phyloP scores from a whole-genome alignment of 30 jellyfish, hydroid and myxozoan genomes.

The Turritopsis rubra region DNA sequence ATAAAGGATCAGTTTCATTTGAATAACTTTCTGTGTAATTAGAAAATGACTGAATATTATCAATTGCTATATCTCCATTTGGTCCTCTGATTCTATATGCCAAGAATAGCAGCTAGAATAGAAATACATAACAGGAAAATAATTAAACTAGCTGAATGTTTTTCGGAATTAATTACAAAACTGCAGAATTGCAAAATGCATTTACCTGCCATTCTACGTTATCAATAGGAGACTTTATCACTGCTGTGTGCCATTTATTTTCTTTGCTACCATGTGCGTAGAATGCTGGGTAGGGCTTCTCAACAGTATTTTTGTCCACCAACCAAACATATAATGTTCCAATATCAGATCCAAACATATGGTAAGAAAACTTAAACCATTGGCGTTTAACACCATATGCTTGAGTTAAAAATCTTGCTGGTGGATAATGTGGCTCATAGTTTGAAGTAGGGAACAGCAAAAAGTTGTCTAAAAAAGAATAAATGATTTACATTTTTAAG shows the following conservation, averaged over 20 bases:
- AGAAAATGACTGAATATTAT: not conserved
- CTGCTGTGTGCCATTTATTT: not conserved
- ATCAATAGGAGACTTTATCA: not conserved
- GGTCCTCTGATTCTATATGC: not conserved
- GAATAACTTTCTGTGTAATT: not conserved
- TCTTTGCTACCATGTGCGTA: not conserved
- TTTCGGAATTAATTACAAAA: not conserved
- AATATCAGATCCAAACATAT: not conserved
- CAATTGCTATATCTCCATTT: slow-evolving; percentile 2
- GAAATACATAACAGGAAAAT: not conserved
- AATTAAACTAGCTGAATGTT: not conserved
- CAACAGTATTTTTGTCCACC: not conserved
- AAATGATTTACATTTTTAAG: not conserved
- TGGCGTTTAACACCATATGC: not conserved
- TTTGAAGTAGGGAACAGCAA: not conserved
- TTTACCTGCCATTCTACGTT: slow-evolving; percentile 1
- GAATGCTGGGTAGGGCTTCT: not conserved
- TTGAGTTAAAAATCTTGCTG: not conserved
- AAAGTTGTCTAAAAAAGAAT: not conserved
- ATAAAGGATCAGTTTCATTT: not conserved
- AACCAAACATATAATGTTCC: slow-evolving; percentile 10
- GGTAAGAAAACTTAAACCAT: slow-evolving; percentile 5
- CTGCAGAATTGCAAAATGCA: not conserved
- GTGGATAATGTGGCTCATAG: not conserved
- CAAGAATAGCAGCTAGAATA: not conserved